Percentiles rank a stretch among this genome's conserved stretches.
Conservation (phyloP, 2,113 vertebrate species). For the Nematolebias whitei region DNA sequence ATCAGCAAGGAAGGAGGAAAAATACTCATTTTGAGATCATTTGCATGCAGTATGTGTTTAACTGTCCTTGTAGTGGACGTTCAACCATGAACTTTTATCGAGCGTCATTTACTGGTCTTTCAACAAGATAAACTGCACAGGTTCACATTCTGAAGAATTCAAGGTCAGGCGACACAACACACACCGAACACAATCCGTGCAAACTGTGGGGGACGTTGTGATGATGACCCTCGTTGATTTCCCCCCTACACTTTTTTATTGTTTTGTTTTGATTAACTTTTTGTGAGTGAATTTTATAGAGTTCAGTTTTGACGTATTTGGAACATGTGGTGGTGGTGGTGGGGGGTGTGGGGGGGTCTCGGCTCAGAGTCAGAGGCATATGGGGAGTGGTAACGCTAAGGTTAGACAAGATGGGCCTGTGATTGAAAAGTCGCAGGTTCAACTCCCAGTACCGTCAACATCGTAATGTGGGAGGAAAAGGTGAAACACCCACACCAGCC, state of each 20-base stretch:
- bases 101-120: conserved; percentile 46
- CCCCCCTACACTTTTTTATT: no score
- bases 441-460: no score
- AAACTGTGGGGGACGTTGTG: background rate
- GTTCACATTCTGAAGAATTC: conserved; percentile 24
- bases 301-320: no score
- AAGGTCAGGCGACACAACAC: conserved; percentile 51
- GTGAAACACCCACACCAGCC: no score
- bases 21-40: conserved; percentile 6
- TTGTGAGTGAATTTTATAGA: background rate
- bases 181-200: conserved; percentile 4
- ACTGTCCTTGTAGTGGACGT: conserved; percentile 36
- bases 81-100: conserved; percentile 47
- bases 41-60: conserved; percentile 35
- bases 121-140: conserved; percentile 34
- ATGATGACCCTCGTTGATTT: conserved; percentile 18
- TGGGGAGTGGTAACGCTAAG: no score
- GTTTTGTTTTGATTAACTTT: conserved; percentile 1
- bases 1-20: conserved; percentile 14
- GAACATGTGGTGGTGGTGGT: no score
- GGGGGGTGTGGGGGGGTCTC: no score
- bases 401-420: no score
- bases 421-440: no score
- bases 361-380: no score
- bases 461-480: no score